Evolutionary conservation across 2,113 vertebrate genomes (phyloP).

Genomic region (Eurypyga helias): DNA sequence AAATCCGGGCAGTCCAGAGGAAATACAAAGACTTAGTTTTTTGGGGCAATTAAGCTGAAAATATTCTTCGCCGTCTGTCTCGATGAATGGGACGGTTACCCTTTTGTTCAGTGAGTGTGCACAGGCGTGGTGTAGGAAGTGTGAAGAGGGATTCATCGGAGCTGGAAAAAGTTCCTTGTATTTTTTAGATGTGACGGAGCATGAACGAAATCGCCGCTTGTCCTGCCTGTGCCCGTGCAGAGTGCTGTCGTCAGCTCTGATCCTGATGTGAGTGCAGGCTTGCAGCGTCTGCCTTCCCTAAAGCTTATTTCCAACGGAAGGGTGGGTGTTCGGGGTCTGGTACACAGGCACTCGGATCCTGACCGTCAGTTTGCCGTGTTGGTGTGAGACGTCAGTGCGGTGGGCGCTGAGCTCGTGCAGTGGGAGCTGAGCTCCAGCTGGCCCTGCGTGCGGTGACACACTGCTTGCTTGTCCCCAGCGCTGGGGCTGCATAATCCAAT

Average conservation of each 20-base stretch:
- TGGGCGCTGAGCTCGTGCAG: neutral
- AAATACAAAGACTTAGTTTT: neutral
- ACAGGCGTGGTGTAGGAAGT: neutral
- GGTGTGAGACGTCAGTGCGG: neutral
- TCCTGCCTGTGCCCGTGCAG: neutral
- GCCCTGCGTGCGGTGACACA: accelerated
- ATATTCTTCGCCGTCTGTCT: neutral
- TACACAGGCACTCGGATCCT: neutral
- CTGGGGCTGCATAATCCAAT: neutral
- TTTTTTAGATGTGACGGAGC: neutral
- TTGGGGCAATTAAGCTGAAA: neutral
- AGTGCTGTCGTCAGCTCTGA: neutral
- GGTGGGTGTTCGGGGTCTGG: neutral
- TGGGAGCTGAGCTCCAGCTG: neutral
- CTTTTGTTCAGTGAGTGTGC: neutral
- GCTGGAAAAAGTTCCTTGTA: neutral
- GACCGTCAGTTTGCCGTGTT: neutral
- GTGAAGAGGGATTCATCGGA: neutral
- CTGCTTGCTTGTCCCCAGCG: neutral
- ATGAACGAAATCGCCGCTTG: neutral
- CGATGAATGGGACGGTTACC: neutral
- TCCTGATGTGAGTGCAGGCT: neutral
- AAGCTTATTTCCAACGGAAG: neutral
- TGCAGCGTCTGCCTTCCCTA: neutral
- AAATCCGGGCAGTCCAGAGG: neutral